Evolutionary conservation across 2,888 invertebrate species (phyloP).

Genomic region (Sinhomidia bicolor): DNA sequence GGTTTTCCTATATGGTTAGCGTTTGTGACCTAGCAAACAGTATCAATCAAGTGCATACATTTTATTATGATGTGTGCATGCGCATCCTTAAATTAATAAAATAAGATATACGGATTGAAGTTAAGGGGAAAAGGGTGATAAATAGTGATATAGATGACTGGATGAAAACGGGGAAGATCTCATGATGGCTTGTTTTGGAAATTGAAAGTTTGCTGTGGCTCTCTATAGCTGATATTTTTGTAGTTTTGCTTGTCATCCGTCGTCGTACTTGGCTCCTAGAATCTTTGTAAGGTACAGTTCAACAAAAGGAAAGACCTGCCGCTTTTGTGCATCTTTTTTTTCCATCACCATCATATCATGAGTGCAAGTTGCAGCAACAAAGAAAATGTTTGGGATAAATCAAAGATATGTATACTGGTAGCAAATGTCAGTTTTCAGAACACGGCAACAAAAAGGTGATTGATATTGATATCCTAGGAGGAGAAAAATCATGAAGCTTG

Average conservation of each 20-base stretch:
- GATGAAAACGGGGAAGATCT: constrained; percentile 49
- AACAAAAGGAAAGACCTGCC: neutral
- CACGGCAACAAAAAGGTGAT: neutral
- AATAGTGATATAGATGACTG: constrained; percentile 45
- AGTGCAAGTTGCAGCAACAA: neutral
- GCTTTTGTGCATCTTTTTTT: neutral
- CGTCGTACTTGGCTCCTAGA: neutral
- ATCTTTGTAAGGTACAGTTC: neutral
- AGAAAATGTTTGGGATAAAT: neutral
- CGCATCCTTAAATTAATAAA: constrained; percentile 12
- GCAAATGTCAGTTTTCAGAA: constrained; percentile 25
- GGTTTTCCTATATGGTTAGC: constrained; percentile 50
- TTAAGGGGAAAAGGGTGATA: constrained; percentile 36
- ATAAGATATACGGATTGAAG: neutral
- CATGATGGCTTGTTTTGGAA: constrained; percentile 56
- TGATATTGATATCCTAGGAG: constrained; percentile 3
- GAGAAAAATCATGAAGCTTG: constrained; percentile 9
- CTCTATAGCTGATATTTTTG: constrained; percentile 5
- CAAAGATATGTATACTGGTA: neutral
- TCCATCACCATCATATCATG: too few relatives aligned
- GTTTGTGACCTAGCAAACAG: constrained; percentile 55
- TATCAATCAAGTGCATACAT: neutral
- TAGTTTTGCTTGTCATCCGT: neutral
- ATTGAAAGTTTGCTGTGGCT: constrained; percentile 49
- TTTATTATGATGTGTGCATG: neutral